phyloP scores from a whole-genome alignment of 2,888 invertebrate species.

The Drosophila phalerata region DNA sequence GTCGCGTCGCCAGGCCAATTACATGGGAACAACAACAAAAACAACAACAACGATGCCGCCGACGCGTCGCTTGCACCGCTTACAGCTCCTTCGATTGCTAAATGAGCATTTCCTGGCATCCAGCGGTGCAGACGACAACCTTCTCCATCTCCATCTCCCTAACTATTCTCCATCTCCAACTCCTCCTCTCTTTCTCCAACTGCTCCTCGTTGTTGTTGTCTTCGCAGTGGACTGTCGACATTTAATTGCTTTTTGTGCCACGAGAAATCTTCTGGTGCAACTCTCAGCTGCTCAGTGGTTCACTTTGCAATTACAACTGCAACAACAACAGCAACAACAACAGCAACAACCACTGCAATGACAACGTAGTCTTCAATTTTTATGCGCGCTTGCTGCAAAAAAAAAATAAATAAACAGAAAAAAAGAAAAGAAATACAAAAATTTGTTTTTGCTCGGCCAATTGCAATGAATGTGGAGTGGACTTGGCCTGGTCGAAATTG shows the following conservation, averaged over 20 bases:
- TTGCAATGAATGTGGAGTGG: constrained; percentile 45
- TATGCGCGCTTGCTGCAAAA: constrained; percentile 50
- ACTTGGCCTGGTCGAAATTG: constrained; percentile 20
- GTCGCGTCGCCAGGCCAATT: constrained; percentile 74
- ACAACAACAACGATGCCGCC: constrained; percentile 15
- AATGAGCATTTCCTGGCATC: constrained; percentile 86
- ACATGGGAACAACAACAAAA: constrained; percentile 54
- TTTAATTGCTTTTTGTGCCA: constrained; percentile 84
- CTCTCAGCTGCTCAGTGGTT: constrained; percentile 26
- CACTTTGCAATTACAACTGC: constrained; percentile 52
- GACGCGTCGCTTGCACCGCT: constrained; percentile 7
- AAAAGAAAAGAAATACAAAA: constrained; percentile 27
- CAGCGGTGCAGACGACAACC: constrained; percentile 83
- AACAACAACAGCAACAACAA: constrained; percentile 38
- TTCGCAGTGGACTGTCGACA: constrained; percentile 83
- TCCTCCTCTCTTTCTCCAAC: background rate
- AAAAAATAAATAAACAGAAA: background rate
- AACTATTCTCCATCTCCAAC: background rate
- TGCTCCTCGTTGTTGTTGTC: constrained; percentile 21
- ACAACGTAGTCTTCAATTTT: constrained; percentile 54
- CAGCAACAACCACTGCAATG: constrained; percentile 33
- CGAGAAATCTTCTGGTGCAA: constrained; percentile 68
- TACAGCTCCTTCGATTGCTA: constrained; percentile 65
- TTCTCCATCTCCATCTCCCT: background rate
- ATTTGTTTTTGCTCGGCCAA: constrained; percentile 52